These are phyloP conservation scores for Troides oblongomaculatus DNA, from an alignment of 2,888 invertebrate species.

Conservation along the genomic window DNA sequence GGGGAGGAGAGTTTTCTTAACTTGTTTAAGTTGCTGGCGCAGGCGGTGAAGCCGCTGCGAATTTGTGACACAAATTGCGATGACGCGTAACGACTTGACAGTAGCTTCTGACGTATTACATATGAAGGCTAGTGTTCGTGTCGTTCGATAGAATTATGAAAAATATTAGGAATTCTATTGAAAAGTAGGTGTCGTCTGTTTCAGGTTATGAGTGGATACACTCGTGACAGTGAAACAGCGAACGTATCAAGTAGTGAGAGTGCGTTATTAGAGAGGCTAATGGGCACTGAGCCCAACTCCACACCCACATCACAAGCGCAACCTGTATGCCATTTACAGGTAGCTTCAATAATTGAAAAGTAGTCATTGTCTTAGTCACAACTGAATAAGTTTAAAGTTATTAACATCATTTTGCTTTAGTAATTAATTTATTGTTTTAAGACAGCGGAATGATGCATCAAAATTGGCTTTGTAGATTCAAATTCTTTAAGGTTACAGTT, in stretches of 20 bases:
- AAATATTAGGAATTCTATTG: background rate
- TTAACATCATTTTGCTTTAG: too few relatives aligned
- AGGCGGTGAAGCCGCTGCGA: too few relatives aligned
- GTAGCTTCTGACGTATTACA: too few relatives aligned
- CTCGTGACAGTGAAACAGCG: conserved; percentile 66
- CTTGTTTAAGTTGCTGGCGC: background rate
- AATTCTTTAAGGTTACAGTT: background rate
- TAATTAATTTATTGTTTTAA: background rate
- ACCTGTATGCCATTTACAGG: conserved; percentile 71
- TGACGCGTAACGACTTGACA: too few relatives aligned
- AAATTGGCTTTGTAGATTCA: background rate
- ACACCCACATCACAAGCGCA: conserved; percentile 43
- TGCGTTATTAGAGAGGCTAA: conserved; percentile 65
- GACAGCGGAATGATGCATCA: background rate
- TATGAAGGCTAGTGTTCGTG: too few relatives aligned
- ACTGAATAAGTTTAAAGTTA: background rate
- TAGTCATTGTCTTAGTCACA: conserved; percentile 4
- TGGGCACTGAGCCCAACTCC: conserved; percentile 55
- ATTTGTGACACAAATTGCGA: too few relatives aligned
- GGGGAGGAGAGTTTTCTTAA: too few relatives aligned
- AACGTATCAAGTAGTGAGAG: conserved; percentile 72
- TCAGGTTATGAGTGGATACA: conserved; percentile 65
- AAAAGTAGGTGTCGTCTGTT: conserved; percentile 12
- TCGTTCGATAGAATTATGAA: background rate
- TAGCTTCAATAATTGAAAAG: conserved; percentile 35